Percentiles rank a stretch among this genome's conserved stretches.
Evolutionary conservation across 1,140 invertebrate species (phyloP).

Genomic region (Halyomorpha halys): DNA sequence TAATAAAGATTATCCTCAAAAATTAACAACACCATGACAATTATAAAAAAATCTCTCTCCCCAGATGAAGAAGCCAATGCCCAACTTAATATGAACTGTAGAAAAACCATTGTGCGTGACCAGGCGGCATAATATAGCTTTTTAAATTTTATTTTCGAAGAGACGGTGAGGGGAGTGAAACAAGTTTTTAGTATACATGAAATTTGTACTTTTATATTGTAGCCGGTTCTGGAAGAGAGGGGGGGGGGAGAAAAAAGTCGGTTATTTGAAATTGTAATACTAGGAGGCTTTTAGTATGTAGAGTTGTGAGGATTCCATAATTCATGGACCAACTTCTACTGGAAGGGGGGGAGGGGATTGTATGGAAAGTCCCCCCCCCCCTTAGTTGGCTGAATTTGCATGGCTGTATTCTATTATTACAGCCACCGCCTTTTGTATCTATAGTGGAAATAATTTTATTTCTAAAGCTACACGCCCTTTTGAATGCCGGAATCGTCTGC

Average conservation of each 20-base stretch:
- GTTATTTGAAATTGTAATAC: conserved; percentile 28
- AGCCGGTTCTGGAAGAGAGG: background rate
- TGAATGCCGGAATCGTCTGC: too few relatives aligned
- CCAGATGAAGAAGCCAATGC: too few relatives aligned
- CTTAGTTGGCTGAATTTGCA: conserved; percentile 26
- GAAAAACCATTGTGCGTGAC: too few relatives aligned
- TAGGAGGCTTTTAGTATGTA: conserved; percentile 27
- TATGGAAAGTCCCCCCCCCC: conserved; percentile 17
- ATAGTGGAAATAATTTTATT: too few relatives aligned
- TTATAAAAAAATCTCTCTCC: too few relatives aligned
- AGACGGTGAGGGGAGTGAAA: too few relatives aligned
- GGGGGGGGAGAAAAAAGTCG: background rate
- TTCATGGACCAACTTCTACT: conserved; percentile 26
- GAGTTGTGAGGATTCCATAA: conserved; percentile 25
- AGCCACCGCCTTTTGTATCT: conserved; percentile 9
- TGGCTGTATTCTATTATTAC: conserved; percentile 27
- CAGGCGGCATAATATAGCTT: too few relatives aligned
- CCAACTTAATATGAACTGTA: too few relatives aligned
- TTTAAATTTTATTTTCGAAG: too few relatives aligned
- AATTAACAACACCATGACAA: too few relatives aligned
- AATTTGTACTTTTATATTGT: conserved; percentile 19
- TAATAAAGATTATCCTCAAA: too few relatives aligned
- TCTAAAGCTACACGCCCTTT: too few relatives aligned
- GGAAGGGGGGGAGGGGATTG: conserved; percentile 18
- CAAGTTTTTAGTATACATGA: conserved; percentile 9